Base-by-base conservation (phyloP, 2,888 invertebrate species). In the Galerucella nymphaeae region DNA sequence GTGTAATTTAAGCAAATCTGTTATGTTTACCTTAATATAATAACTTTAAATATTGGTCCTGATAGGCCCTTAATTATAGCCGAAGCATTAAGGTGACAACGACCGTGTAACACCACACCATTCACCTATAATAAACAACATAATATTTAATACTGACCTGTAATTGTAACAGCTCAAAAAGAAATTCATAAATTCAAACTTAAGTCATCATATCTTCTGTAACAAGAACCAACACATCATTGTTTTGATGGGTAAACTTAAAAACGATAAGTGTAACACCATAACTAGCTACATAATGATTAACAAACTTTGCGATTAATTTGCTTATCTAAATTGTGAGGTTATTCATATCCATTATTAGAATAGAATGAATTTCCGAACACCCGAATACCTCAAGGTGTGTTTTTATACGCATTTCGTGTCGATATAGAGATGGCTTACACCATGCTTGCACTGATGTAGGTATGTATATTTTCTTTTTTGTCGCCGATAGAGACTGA, bases 21-120 rank as follows among this genome's bases (percentile, higher is more conserved):
- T 20, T 42, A 57, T 23, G 55, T 70, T 88, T 88, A 96, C 96
- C 96, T 93, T 81, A 95, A 87, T 66, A 96, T 88, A 78, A 98
- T 92, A 83, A 98, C 91, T 87, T 95, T 96, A 88, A 97, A 93
- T 79, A 91, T 88, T 18, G 93, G 93, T 61, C 94, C 94, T 11
- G 93, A 92, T 77, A 98, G 89, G 65, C 95, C 94, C 88, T 98
- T 98, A 87, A 99, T 98, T 84, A 97, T 93, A 30, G 96, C 96
- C 0, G 98, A 96, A 20, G 98, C 98, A 86, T 98, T 98, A 77
- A 98, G 91, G 87, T 99, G 99, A 87, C 97, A 97, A 83, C 98
- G 90, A 73, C 97, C 97, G 86, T 96, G 94, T 64, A 99, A 88
- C 16, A 98, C 96, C 74, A 94, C 92, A 11, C 98, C 98, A 87